Base-by-base conservation (phyloP, 2,113 vertebrate species). In the Gambusia affinis region DNA sequence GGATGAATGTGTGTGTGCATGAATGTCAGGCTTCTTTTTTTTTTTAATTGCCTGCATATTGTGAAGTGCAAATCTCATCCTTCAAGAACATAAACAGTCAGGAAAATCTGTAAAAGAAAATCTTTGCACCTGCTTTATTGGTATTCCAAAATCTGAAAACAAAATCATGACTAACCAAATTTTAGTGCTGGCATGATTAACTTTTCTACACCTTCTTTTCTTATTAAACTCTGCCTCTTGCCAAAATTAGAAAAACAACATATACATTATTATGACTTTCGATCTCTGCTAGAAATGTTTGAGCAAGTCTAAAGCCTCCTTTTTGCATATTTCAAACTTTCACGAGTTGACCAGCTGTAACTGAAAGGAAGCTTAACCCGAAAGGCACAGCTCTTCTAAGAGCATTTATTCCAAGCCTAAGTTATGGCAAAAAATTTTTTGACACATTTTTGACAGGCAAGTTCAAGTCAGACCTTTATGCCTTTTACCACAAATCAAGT, bases 1-100 rank as follows among this genome's bases (percentile, higher is more conserved):
- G 73, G 79, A 81, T 75, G 66, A 69, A 79, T 80, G 65, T 0
- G 22, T 60, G 44, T 69, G 63, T 30, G 67, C 6, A n/a, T 80
- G 60, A 73, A 76, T 81, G 80, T 75, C 62, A 70, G 42, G 8
- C 30, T 60, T 14, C n/a, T 33, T 67, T 60, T 73, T 39, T 57
- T 2, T 47, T 57, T 1, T 0, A 39, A 8, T 73, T 27, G 29
- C 47, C 57, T 51, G 15, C 39, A 70, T 57, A 64, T 78, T 75
- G 47, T 60, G 54, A 74, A 63, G 66, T 67, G 72, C 37, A 81
- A 30, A 74, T 44, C 47, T 69, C 33, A 72, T 71, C 35, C 76
- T 33, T 78, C 4, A 65, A 64, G 78, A 39, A 22, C 33, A 19
- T 64, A 64, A 75, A 74, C 22, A 57, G 63, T 54, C 37, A 2